These are phyloP conservation scores for Clamator glandarius DNA, from an alignment of 2,797 vertebrate genomes.

Conservation along the genomic window DNA sequence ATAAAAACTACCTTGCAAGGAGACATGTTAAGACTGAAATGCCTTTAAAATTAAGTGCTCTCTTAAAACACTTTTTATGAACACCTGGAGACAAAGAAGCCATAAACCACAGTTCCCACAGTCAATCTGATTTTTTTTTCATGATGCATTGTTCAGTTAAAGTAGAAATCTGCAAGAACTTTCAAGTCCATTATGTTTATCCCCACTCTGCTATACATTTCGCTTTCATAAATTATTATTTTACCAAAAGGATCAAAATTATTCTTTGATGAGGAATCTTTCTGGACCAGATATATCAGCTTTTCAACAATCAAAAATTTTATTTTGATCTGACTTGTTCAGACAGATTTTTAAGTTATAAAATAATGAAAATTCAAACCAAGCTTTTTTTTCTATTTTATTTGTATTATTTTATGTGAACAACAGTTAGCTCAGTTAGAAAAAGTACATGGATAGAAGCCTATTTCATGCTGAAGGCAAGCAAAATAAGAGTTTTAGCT, in stretches of 20 bases:
- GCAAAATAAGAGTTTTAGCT: not conserved
- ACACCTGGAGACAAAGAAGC: constrained; percentile 50
- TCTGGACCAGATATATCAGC: not conserved
- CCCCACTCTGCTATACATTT: not conserved
- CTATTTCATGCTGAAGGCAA: not conserved
- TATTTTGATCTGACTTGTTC: not conserved
- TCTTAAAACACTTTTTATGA: constrained; percentile 66
- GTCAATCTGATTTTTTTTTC: constrained; percentile 45
- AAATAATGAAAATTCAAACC: not conserved
- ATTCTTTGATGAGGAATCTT: constrained; percentile 16
- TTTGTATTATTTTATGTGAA: not conserved
- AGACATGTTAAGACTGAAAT: constrained; percentile 8
- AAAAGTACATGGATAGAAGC: not conserved
- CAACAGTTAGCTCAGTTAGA: not conserved
- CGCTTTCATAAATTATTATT: constrained; percentile 47
- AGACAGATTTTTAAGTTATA: not conserved
- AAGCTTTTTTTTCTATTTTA: not conserved
- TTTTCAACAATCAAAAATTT: not conserved
- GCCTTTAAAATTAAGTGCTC: constrained; percentile 56
- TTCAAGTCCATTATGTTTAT: constrained; percentile 15
- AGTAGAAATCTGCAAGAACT: constrained; percentile 40
- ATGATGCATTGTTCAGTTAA: constrained; percentile 20
- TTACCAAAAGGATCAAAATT: constrained; percentile 23
- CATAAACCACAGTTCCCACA: constrained; percentile 62
- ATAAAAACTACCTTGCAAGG: not conserved